These are phyloP conservation scores for Drosophila erecta DNA, from an alignment of 1,140 invertebrate species.

Conservation along the genomic window DNA sequence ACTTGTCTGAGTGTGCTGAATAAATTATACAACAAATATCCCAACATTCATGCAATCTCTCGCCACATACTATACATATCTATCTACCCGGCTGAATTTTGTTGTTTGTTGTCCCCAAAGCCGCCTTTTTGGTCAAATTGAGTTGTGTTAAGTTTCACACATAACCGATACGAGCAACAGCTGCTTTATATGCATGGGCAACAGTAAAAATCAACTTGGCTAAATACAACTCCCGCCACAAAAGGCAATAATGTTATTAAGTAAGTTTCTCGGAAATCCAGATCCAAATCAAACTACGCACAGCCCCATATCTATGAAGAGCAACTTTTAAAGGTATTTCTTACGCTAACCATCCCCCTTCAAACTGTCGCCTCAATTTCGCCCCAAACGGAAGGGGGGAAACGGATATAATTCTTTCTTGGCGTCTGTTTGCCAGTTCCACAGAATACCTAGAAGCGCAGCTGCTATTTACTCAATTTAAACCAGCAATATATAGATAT, in stretches of 20 bases:
- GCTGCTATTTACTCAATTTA: slow-evolving; percentile 36
- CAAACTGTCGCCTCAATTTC: slow-evolving; percentile 12
- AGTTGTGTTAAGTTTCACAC: slow-evolving; percentile 80
- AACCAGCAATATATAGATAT: slow-evolving; percentile 3
- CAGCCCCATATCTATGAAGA: slow-evolving; percentile 15
- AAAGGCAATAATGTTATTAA: slow-evolving; percentile 42
- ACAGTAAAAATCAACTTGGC: slow-evolving; percentile 16
- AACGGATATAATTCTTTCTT: slow-evolving; percentile 16
- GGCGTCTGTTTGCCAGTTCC: slow-evolving; percentile 1
- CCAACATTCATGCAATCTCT: slow-evolving; percentile 18
- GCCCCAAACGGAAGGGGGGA: slow-evolving; percentile 6
- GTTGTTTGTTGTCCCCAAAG: slow-evolving; percentile 19
- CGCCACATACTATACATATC: slow-evolving; percentile 9
- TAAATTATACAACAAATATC: slow-evolving; percentile 68
- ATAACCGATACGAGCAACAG: slow-evolving; percentile 52
- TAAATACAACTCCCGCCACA: slow-evolving; percentile 29
- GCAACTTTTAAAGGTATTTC: slow-evolving; percentile 61
- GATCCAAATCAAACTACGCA: slow-evolving; percentile 23
- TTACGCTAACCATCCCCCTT: slow-evolving; percentile 9
- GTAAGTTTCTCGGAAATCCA: slow-evolving; percentile 62
- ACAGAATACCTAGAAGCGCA: slow-evolving; percentile 19
- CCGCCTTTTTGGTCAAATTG: slow-evolving; percentile 71
- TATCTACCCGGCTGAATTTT: slow-evolving; percentile 13
- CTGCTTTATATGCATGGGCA: slow-evolving; percentile 49
- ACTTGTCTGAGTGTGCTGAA: slow-evolving; percentile 34